Evolutionary conservation across 2,888 invertebrate species (phyloP).

Genomic region (Odontothrips loti): DNA sequence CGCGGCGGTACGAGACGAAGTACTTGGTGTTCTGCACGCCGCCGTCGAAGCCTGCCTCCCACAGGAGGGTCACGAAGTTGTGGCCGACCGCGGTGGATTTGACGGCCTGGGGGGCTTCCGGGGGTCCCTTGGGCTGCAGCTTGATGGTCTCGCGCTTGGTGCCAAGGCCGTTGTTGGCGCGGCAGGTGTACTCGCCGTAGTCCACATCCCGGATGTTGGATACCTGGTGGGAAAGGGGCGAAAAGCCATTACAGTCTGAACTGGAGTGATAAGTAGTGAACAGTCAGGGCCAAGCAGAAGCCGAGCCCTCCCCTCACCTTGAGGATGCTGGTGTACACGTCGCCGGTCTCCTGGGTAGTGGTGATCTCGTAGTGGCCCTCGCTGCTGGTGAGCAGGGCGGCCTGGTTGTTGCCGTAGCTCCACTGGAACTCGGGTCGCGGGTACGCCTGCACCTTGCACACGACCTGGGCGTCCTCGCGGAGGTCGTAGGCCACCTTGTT

Average conservation of each 20-base stretch:
- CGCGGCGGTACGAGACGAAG: constrained; percentile 75
- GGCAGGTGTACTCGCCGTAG: constrained; percentile 88
- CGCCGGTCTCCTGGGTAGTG: constrained; percentile 69
- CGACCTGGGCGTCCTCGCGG: constrained; percentile 77
- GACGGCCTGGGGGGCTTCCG: constrained; percentile 73
- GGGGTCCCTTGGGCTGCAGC: constrained; percentile 80
- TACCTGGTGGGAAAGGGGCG: constrained; percentile 45
- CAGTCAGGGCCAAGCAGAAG: neutral
- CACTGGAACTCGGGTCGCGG: constrained; percentile 91
- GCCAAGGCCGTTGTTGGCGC: constrained; percentile 78
- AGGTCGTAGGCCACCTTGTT: constrained; percentile 84
- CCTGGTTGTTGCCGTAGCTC: constrained; percentile 73
- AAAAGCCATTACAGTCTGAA: neutral
- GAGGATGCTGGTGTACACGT: constrained; percentile 76
- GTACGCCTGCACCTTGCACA: constrained; percentile 85
- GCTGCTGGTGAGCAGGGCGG: constrained; percentile 67
- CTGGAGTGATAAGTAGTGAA: neutral
- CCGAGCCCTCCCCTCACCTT: neutral
- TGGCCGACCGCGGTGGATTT: constrained; percentile 70
- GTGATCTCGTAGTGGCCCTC: constrained; percentile 83
- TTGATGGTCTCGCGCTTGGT: constrained; percentile 57
- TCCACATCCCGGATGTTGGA: constrained; percentile 73
- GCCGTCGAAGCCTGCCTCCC: constrained; percentile 90
- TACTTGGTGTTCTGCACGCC: constrained; percentile 82
- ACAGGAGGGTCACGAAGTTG: constrained; percentile 72